Evolutionary conservation across 2,888 invertebrate genomes (phyloP), one percentile per base, ranked within the genome.

Genomic region (Danaus chrysippus): DNA sequence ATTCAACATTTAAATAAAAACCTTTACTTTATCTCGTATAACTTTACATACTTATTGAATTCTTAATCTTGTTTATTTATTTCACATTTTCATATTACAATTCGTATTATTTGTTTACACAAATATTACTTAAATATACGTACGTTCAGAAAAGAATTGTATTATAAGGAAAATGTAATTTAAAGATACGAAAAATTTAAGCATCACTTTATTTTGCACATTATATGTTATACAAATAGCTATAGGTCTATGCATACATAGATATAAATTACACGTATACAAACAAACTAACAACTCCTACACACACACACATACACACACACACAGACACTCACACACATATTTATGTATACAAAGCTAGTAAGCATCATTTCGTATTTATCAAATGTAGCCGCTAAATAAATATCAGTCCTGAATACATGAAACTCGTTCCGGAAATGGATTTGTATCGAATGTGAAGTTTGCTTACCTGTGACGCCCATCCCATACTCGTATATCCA

Each of bases 341-440:
- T 55, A 1, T 42, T 53, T 23, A 41, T 11, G 15, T 42, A n/a
- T 42, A 52, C n/a, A 41, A 19, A 46, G 54, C 43, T 19, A 54
- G 17, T 19, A n/a, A 61, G 42, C 23, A 34, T 34, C 2, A 6
- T 58, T 58, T 58, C 42, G 23, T 58, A 34, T 41, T 53, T 53
- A 54, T 44, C 54, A 53, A 56, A 19, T 23, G 15, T 19, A 10
- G 43, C 49, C 55, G 56, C 43, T 54, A 57, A 63, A 56, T 61
- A 61, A 59, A 63, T 58, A 63, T 59, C 56, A 13, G 54, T 54
- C 13, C 54, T 57, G 23, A 44, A 57, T 44, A 42, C 49, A 56
- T 64, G 61, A 62, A 64, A 58, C 54, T 65, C 66, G 67, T 69
- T 67, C 66, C 68, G 69, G 60, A 59, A 68, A 68, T 69, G 69